Conservation (phyloP, 2,888 invertebrate genomes). For the Syrphus vitripennis region DNA sequence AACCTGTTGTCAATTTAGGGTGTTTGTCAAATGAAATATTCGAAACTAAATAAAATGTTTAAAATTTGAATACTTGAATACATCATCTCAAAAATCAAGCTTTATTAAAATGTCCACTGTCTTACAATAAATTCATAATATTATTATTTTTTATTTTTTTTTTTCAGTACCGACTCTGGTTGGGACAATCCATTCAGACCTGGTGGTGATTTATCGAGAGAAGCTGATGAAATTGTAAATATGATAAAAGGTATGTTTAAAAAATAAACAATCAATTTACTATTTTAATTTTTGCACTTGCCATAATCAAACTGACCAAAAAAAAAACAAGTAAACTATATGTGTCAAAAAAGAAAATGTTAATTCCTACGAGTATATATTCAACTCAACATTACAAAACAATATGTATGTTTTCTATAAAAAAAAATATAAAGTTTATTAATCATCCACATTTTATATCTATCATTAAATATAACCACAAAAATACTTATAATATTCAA, state of each 20-base stretch:
- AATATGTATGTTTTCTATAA: constrained; percentile 25
- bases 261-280: constrained; percentile 15
- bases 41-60: too few species aligned
- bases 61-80: too few species aligned
- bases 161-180: constrained; percentile 94
- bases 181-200: constrained; percentile 99
- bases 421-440: neutral
- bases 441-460: constrained; percentile 31
- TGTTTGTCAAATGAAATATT: too few species aligned
- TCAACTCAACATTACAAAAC: neutral
- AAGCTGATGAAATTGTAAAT: constrained; percentile 98
- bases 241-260: constrained; percentile 88
- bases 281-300: constrained; percentile 15
- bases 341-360: constrained; percentile 23
- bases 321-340: constrained; percentile 2
- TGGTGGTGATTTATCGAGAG: constrained; percentile 93
- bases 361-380: neutral
- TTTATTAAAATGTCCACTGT: too few species aligned
- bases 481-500: constrained; percentile 20
- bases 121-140: neutral
- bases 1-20: too few species aligned
- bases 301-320: constrained; percentile 17
- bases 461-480: too few species aligned
- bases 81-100: too few species aligned
- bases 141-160: constrained; percentile 45